Evolutionary conservation across 2,113 vertebrate genomes (phyloP), one percentile per base, ranked within the genome.

Genomic region (Salvelinus alpinus): DNA sequence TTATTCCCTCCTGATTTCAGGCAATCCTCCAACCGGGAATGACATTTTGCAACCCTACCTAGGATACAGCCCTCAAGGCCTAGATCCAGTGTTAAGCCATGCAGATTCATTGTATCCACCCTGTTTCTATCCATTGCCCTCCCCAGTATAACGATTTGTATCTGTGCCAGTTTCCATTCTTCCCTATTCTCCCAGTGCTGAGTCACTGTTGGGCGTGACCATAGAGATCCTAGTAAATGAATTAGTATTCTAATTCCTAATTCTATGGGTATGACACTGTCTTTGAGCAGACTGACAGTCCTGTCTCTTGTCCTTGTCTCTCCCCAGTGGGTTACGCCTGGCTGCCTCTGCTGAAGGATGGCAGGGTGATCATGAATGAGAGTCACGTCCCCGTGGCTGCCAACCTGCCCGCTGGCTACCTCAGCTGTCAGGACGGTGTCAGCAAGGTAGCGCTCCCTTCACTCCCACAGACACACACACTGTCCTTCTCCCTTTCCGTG

Each of bases 281-380:
- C 14, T 71, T n/a, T 78, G 38, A 71, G 44, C 48, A 4, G 75
- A 20, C 59, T 44, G 5, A 31, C 60, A 78, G 73, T 70, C 20
- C 14, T 16, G 5, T 25, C 12, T n/a, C 70, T 22, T 51, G 25
- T 7, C 14, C 73, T 24, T 64, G 68, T 72, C 85, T 64, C 64
- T 72, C 86, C 68, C 14, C 89, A 99, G 98, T 99, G 90, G 98
- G 98, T 4, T 99, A 95, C 77, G 95, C 96, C 77, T 99, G 98
- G 98, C 95, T 99, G 74, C 96, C 96, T 1, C 84, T 99, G 77
- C 93, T 99, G 88, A 98, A 94, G 85, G 98, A 99, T 27, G 97
- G 97, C 80, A 91, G 98, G 68, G 95, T 99, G 78, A 92, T 95
- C 82, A 96, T 96, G 70, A 97, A 92, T 8, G 98, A 99, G 70